Base-by-base conservation (phyloP, 1,140 invertebrate species). In the Ganaspis sp. region DNA sequence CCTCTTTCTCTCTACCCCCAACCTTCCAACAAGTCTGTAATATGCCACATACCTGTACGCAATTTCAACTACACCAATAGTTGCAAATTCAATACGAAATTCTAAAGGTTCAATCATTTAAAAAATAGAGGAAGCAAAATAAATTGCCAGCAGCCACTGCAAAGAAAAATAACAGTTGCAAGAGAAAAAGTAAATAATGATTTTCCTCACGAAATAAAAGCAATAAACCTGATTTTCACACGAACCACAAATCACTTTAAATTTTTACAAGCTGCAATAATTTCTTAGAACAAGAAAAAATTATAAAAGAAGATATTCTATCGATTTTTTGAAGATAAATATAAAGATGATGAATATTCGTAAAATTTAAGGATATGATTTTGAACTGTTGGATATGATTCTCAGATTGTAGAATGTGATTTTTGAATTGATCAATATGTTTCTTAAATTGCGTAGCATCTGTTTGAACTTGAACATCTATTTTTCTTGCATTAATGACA, bases 1-100 rank as follows among this genome's bases (percentile, higher is more conserved):
- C 58, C 23, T n/a, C 58, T 21, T 8, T 12, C 15, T 29, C 23
- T 12, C 19, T 17, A 4, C 53, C 53, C 19, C 19, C 12, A 12
- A 29, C 11, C 58, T n/a, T 29, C 58, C 58, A 64, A 64, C 58
- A 49, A 17, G 15, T 49, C 45, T 49, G 45, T 49, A 49, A 49
- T 49, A 64, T 64, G 23, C 58, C 58, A 64, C 58, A 64, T 64
- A 64, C 58, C 58, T 64, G 11, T 29, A 26, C 12, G 58, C 58
- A 29, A 64, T 64, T 64, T 29, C 23, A 64, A 64, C 58, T 64
- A 64, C 21, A 29, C 26, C 58, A 64, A 64, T 64, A 26, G 58
- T 5, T 64, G 11, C 23, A 26, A 64, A 64, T 64, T 21, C 23
- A 64, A 64, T 64, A 64, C 11, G 29, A 64, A 26, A n/a, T 15